A percentile compares a stretch with the other conserved stretches of the same genome.
Conservation (phyloP, 2,113 vertebrate genomes). For the Ceyx melanurus region DNA sequence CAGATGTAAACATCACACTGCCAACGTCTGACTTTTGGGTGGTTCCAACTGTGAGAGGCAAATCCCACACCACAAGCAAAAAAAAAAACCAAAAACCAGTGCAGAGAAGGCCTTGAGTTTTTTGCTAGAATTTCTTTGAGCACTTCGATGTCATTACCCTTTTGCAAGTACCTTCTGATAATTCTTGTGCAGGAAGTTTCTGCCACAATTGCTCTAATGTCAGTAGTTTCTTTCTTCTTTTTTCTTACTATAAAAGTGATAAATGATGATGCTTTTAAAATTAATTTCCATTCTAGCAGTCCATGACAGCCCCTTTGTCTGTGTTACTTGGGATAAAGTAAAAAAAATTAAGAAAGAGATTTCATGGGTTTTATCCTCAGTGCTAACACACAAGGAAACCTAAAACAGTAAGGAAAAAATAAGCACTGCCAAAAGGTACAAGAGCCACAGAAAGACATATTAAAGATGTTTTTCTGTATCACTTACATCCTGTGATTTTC, state of each 20-base stretch:
- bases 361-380: not conserved
- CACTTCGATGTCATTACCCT: not conserved
- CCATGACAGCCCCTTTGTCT: slow-evolving; percentile 52
- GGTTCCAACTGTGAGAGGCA: not conserved
- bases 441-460: not conserved
- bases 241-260: slow-evolving; percentile 37
- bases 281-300: slow-evolving; percentile 52
- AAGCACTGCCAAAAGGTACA: not conserved
- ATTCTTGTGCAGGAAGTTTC: not conserved
- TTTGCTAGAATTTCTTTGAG: not conserved
- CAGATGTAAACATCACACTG: not conserved
- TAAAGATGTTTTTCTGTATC: not conserved
- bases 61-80: not conserved
- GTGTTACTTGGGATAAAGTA: slow-evolving; percentile 5
- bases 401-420: not conserved
- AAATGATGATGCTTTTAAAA: slow-evolving; percentile 58
- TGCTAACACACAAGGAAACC: not conserved
- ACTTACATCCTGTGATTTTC: not conserved
- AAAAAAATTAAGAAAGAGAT: slow-evolving; percentile 28
- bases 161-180: not conserved
- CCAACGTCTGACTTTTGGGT: not conserved
- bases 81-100: not conserved
- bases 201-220: slow-evolving; percentile 12
- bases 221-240: not conserved
- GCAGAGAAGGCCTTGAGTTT: not conserved